Conservation (phyloP, 53 echinoderm and acorn worm genomes). For the Zoroaster sp. region DNA sequence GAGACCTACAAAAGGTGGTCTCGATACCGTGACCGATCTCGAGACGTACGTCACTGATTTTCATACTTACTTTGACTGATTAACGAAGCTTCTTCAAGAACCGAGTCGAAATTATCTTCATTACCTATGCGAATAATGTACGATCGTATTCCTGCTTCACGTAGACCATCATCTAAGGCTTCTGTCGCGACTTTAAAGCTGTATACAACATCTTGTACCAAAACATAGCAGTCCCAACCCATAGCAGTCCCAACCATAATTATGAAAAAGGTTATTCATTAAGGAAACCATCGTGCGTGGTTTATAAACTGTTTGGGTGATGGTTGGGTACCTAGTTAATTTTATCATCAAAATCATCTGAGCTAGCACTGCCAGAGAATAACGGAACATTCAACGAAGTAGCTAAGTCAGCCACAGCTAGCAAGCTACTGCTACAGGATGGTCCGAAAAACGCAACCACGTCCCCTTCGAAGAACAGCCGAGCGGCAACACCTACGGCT, state of each 20-base stretch:
- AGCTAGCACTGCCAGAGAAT: constrained; percentile 22
- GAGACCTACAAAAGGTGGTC: too few species aligned
- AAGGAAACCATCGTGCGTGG: background rate
- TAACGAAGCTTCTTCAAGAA: background rate
- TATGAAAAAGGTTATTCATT: background rate
- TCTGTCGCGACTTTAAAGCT: background rate
- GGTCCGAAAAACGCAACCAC: constrained; percentile 74
- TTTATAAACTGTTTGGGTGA: constrained; percentile 17
- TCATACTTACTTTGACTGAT: constrained; percentile 10
- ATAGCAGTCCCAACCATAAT: background rate
- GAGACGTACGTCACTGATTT: too few species aligned
- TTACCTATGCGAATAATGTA: background rate
- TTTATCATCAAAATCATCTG: constrained; percentile 51
- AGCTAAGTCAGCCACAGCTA: constrained; percentile 68
- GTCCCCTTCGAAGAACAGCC: background rate
- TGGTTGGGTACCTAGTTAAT: constrained; percentile 21
- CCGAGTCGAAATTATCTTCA: background rate
- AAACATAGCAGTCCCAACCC: background rate
- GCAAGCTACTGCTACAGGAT: constrained; percentile 65
- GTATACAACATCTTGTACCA: background rate
- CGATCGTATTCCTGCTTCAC: background rate
- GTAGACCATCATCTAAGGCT: background rate
- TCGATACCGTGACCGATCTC: too few species aligned
- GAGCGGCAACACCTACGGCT: constrained; percentile 25
- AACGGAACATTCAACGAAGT: constrained; percentile 67